Evolutionary conservation across 2,113 vertebrate genomes (phyloP), one percentile per base, ranked within the genome.

Genomic region (Hippoglossus stenolepis): DNA sequence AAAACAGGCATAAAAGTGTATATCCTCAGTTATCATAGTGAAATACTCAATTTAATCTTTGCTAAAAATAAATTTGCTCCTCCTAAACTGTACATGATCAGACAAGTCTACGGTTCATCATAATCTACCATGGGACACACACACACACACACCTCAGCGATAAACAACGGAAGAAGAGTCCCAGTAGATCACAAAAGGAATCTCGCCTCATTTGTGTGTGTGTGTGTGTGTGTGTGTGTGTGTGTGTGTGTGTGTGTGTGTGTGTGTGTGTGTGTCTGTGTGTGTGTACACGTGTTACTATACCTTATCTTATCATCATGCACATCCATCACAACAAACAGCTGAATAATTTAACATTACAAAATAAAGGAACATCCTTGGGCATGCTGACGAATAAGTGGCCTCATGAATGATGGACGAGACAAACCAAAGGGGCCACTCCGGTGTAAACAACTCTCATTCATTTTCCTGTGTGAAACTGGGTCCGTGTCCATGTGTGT

Each of bases 121-220:
- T 57, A 49, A 57, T 61, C 78, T 60, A 75, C 72, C 87, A 75
- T 61, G 87, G 87, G 90, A 88, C 57, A 79, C 70, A 88, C 60
- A 88, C 57, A 77, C 40, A 43, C 40, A 43, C 12, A 43, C 40
- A 43, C 40, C 43, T 75, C 75, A 13, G 82, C 3, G 49, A 82
- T 82, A 91, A 92, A 92, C 87, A 92, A 86, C 67, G 80, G 90
- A 92, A 88, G 77, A 86, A 88, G 83, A 79, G 67, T 91, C 89
- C 90, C 90, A 65, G 66, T 18, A 85, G 91, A 87, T 84, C 73
- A 82, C 63, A 35, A 64, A 70, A 82, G 89, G 67, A 89, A 69
- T 73, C 82, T 88, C 58, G 10, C n/a, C 24, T 3, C 9, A 35
- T 82, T 4, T 64, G 9, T 18, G 31, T 82, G 65, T 40, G n/a